Evolutionary conservation across 1,140 invertebrate species (phyloP), one percentile per base, ranked within the genome.

Genomic region (Nymphalis io): DNA sequence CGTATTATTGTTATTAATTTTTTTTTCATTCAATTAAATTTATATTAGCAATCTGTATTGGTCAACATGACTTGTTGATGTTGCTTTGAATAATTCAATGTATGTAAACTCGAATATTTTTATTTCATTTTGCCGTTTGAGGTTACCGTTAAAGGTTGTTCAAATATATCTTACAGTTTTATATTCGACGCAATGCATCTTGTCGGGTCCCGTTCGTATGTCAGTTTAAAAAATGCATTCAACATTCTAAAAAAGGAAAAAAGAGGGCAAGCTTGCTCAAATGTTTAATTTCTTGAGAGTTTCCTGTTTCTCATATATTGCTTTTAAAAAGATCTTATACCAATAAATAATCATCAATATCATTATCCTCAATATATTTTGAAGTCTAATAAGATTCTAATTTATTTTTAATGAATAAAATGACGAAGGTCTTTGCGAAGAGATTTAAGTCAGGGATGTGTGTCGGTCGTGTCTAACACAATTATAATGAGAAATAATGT

Each of bases 51-150:
- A 71, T 73, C 68, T 73, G 60, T 73, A 75, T 68, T 48, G 62
- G 23, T 65, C 61, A 48, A 40, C 38, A 33, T 21, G 42, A 62
- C 21, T 48, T 57, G 57, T 69, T 55, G 12, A 48, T 18, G 23
- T 60, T n/a, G 66, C 27, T 20, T 66, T 82, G 80, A 78, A 82
- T 82, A 68, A 82, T 82, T 82, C 75, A 78, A 70, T 53, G 48
- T 57, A 44, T 57, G 68, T 59, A 51, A 44, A 55, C 38, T 62
- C 23, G 67, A 60, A 62, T 27, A 68, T 42, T 65, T 66, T 70
- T 70, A 66, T 48, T 64, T 73, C 27, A 42, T 61, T 72, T 64
- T 60, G 38, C 60, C 57, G 72, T 67, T 74, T 72, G 65, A 44
- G 44, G 33, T 66, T 69, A 80, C 76, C 70, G 74, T 78, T 77